Conservation (phyloP, 2,888 invertebrate species). For the Anthophora plumipes region DNA sequence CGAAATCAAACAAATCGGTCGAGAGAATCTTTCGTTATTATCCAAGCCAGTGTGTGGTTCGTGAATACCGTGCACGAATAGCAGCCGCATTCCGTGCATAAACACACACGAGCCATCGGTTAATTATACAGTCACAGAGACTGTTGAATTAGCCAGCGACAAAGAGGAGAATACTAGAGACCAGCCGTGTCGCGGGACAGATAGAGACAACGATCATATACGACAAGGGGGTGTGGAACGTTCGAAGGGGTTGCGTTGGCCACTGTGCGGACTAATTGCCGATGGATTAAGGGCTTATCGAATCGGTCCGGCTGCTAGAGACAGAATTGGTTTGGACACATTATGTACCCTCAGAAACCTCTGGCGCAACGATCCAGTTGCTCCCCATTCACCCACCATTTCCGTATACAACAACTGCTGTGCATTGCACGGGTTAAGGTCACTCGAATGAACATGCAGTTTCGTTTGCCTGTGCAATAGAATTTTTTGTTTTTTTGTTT, state of each 20-base stretch:
- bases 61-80: conserved; percentile 14
- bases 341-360: conserved; percentile 46
- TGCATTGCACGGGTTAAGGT: conserved; percentile 55
- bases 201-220: conserved; percentile 40
- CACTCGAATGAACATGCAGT: conserved; percentile 14
- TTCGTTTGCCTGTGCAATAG: conserved; percentile 6
- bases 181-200: conserved; percentile 27
- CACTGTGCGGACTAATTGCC: conserved; percentile 78
- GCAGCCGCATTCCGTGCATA: conserved; percentile 50
- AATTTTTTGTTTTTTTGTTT: background rate
- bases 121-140: conserved; percentile 74
- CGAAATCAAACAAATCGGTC: background rate
- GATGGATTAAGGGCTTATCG: conserved; percentile 81
- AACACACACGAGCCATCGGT: conserved; percentile 52
- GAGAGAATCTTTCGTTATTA: conserved; percentile 7
- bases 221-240: conserved; percentile 13
- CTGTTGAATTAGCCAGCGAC: conserved; percentile 57
- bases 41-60: conserved; percentile 1
- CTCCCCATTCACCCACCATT: conserved; percentile 62
- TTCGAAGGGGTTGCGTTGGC: conserved; percentile 54
- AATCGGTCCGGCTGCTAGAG: conserved; percentile 60
- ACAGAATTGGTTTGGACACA: conserved; percentile 58
- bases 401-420: conserved; percentile 34
- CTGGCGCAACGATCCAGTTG: conserved; percentile 29
- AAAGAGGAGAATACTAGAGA: conserved; percentile 41